Evolutionary conservation across 2,797 vertebrate species (phyloP), one percentile per base, ranked within the genome.

Genomic region (Holocentrus rufus): DNA sequence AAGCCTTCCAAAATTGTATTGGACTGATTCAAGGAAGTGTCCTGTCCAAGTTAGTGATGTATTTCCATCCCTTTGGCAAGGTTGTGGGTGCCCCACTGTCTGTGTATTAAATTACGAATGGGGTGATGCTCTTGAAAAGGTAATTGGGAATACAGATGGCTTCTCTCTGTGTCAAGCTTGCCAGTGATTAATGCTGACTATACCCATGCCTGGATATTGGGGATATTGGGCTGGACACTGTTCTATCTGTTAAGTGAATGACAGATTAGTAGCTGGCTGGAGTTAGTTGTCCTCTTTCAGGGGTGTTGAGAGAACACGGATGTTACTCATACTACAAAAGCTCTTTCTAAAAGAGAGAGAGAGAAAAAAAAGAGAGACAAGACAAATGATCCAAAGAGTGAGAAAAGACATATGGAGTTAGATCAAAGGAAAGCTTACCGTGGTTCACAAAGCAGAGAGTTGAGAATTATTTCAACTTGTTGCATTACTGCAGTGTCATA

Each of bases 31-130:
- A 57, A 69, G 82, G 81, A 79, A 73, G 70, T 62, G 15, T 79
- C 49, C 84, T 87, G 86, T 80, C 79, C 82, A 76, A 77, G 70
- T 76, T 85, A 73, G 92, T 90, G 75, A 77, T 77, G 90, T 76
- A 85, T 88, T 87, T 86, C 62, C 61, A 81, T 81, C 85, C 85
- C 65, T 83, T 46, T 86, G 86, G 87, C 88, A 93, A 92, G 90
- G 88, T 89, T 90, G 88, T 61, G 84, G 72, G 57, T 74, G 66
- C 75, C 69, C 63, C 31, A 74, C 27, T 83, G 67, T 85, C 72
- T 77, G 57, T 80, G 81, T 83, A 88, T 92, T 87, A 88, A 90
- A 92, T 90, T 85, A 88, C 78, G 88, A 77, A 80, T 58, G 47
- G 73, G 76, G 65, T 65, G 80, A 88, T 75, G 71, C 68, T 59